Base-by-base conservation (phyloP, 1,140 invertebrate genomes). In the Tetragnatha versicolor region DNA sequence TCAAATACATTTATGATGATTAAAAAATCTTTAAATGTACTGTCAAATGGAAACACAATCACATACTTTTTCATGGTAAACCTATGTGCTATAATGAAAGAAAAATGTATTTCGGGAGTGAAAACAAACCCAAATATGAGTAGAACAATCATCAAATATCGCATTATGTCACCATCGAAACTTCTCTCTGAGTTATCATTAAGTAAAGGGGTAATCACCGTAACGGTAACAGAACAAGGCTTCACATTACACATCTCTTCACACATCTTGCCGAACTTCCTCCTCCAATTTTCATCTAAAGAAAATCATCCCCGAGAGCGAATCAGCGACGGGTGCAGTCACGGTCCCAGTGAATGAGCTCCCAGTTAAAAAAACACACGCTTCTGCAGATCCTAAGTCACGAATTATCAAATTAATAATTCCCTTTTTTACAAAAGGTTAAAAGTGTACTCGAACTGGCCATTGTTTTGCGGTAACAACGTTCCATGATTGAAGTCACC, bases 331-430 rank as follows among this genome's bases (percentile, higher is more conserved):
- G 29, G 25, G 3, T 29, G 47, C n/a, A 27, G 65, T 68, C 63
- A 47, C 42, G 63, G n/a, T 47, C 25, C 27, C 25, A 51, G 51
- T 68, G 65, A 68, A 49, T 49, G 31, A 42, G 4, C 61, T 42
- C 3, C 17, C 12, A 42, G 4, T 31, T 45, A 51, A n/a, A 37
- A 35, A 61, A 47, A 22, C 7, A 58, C 72, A 75, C 72, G 72
- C 58, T 75, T 37, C 55, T 45, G 55, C 25, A 63, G 29, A 51
- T 35, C 29, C 20, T 14, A 17, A 47, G 72, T 75, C 72, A 75
- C 72, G 72, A 75, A 63, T 75, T 63, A 63, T 51, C 55, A 63
- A 75, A 75, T 75, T 75, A 63, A 63, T 75, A 75, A 75, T 75
- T 75, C 37, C 69, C 49, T 51, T 31, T 37, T 20, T 29, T 2